Evolutionary conservation across 2,888 invertebrate species (phyloP).

Genomic region (Carpatolechia fugitivella): DNA sequence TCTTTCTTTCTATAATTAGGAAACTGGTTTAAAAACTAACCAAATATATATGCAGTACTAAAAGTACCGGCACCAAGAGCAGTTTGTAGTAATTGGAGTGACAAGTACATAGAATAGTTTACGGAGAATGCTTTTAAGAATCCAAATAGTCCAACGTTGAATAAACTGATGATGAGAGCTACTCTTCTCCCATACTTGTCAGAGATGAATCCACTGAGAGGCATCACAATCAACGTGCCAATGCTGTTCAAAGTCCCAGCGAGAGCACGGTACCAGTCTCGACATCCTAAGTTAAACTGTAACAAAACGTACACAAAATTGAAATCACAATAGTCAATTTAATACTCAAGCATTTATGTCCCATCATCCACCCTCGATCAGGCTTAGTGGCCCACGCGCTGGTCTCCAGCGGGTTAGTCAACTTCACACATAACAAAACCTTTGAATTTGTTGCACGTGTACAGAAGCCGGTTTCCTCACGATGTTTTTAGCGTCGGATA

Average conservation of each 20-base stretch:
- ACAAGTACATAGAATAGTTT: constrained; percentile 62
- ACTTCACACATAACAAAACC: no score
- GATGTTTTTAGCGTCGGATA: no score
- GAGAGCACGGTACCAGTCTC: constrained; percentile 81
- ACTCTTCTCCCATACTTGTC: constrained; percentile 74
- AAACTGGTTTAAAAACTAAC: no score
- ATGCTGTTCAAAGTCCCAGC: constrained; percentile 82
- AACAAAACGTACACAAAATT: neutral
- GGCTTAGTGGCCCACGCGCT: no score
- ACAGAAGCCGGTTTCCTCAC: no score
- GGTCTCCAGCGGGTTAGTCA: no score
- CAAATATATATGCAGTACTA: constrained; percentile 52
- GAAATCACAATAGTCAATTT: neutral
- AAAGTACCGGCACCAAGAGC: constrained; percentile 61
- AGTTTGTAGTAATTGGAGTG: constrained; percentile 63
- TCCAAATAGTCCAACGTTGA: constrained; percentile 54
- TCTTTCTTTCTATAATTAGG: no score
- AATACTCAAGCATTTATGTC: no score
- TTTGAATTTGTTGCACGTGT: no score
- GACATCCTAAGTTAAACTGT: constrained; percentile 79
- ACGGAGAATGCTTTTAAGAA: constrained; percentile 36
- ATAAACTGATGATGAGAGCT: constrained; percentile 49
- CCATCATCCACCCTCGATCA: no score
- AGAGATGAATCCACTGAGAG: constrained; percentile 80
- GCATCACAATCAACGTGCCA: constrained; percentile 81